These are phyloP conservation scores for Lithophane leautieri DNA, from an alignment of 2,888 invertebrate species.

Conservation along the genomic window DNA sequence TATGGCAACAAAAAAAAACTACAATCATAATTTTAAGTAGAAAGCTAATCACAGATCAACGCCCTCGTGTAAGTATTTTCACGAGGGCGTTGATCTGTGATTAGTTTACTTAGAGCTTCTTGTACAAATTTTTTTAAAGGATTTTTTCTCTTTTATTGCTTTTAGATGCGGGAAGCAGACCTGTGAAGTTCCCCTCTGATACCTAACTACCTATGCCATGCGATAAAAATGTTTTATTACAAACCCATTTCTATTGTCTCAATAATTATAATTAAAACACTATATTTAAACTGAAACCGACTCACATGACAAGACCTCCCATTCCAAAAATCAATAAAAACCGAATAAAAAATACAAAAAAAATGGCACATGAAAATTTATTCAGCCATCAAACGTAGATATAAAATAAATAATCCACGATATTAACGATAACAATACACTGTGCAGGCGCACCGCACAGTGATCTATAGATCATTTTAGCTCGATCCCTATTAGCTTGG, in stretches of 20 bases:
- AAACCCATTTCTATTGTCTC: neutral
- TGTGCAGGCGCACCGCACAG: slow-evolving; percentile 79
- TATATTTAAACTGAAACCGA: slow-evolving; percentile 5
- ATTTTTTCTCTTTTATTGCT: neutral
- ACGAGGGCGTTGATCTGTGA: no score
- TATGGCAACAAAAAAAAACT: no score
- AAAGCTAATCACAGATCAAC: neutral
- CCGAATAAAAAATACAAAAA: slow-evolving; percentile 65
- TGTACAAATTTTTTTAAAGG: neutral
- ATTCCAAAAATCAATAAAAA: slow-evolving; percentile 71
- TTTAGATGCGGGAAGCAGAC: neutral
- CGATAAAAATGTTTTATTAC: neutral
- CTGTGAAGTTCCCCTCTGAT: neutral
- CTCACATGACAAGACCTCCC: slow-evolving; percentile 65
- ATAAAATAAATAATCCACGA: slow-evolving; percentile 87
- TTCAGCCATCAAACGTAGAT: slow-evolving; percentile 86
- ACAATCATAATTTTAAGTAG: neutral
- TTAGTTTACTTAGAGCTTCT: neutral
- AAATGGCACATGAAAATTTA: slow-evolving; percentile 81
- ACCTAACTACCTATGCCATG: neutral
- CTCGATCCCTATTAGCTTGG: slow-evolving; percentile 89
- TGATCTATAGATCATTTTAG: slow-evolving; percentile 90
- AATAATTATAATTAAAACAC: slow-evolving; percentile 20
- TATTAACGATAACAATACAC: slow-evolving; percentile 88
- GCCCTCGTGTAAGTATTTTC: no score